Evolutionary conservation across 2,888 invertebrate genomes (phyloP).

Genomic region (Hofmannophila pseudospretella): DNA sequence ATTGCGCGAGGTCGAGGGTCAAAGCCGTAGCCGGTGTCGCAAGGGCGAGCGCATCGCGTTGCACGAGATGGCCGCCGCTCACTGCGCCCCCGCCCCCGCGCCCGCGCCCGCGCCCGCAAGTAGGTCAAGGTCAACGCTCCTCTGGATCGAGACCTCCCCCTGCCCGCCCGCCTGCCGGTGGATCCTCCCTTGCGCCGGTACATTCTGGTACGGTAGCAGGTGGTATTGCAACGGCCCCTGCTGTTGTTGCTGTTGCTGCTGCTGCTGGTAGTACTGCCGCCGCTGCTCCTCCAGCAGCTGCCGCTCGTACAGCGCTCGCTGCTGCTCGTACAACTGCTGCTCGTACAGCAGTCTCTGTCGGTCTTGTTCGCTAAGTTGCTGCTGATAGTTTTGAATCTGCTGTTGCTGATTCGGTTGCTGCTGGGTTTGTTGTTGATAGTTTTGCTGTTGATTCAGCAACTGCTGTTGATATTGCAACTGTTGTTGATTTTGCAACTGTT

Average conservation of each 20-base stretch:
- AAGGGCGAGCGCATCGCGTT: neutral
- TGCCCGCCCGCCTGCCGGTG: conserved; percentile 22
- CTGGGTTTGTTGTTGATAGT: conserved; percentile 31
- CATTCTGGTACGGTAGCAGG: conserved; percentile 26
- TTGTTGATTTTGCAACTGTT: conserved; percentile 3
- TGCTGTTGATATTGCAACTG: conserved; percentile 27
- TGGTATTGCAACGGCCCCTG: conserved; percentile 37
- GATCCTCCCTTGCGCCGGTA: conserved; percentile 4
- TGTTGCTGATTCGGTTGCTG: conserved; percentile 17
- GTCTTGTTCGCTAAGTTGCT: too few species aligned
- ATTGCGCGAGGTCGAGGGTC: too few species aligned
- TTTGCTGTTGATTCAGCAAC: conserved; percentile 23
- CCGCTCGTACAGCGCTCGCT: conserved; percentile 26
- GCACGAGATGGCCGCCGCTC: conserved; percentile 15
- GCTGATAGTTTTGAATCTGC: conserved; percentile 18
- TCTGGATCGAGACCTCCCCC: conserved; percentile 24
- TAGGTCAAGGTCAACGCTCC: conserved; percentile 67
- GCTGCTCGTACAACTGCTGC: conserved; percentile 27
- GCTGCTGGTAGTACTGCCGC: conserved; percentile 23
- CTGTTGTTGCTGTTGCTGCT: conserved; percentile 20
- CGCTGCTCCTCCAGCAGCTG: conserved; percentile 27
- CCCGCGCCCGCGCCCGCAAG: conserved; percentile 33
- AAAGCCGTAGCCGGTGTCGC: too few species aligned
- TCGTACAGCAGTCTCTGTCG: conserved; percentile 27
- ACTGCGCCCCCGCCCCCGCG: conserved; percentile 8